Conservation (phyloP, 2,888 invertebrate genomes). For the Rhopalosiphum nymphaeae region DNA sequence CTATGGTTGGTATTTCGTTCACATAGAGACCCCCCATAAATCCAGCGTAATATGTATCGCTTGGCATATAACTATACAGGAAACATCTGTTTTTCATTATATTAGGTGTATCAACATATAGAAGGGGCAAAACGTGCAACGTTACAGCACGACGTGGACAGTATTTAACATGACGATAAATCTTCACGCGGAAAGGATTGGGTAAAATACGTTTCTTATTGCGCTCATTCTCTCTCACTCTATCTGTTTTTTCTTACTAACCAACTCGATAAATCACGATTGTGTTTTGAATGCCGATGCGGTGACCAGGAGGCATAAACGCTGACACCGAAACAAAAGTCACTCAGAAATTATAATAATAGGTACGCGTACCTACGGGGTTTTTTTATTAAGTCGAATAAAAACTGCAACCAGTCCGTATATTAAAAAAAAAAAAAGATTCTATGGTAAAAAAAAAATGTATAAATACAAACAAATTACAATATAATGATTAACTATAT, state of each 20-base stretch:
- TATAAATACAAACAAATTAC: neutral
- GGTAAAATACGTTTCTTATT: conserved; percentile 28
- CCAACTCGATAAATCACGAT: conserved; percentile 56
- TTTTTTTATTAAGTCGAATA: neutral
- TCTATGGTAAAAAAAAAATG: neutral
- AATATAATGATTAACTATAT: neutral
- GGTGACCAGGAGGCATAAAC: conserved; percentile 33
- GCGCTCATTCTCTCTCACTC: neutral
- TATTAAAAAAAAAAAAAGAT: neutral
- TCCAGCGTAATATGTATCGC: neutral
- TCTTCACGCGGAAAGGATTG: conserved; percentile 55
- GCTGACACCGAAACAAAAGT: conserved; percentile 31
- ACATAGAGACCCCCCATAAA: conserved; percentile 35
- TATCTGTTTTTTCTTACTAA: neutral
- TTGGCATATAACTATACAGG: neutral
- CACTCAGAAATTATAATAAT: conserved; percentile 15
- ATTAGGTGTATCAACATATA: neutral
- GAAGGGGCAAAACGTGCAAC: conserved; percentile 23
- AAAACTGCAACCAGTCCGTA: neutral
- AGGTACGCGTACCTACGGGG: neutral
- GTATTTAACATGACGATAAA: conserved; percentile 61
- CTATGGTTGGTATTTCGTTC: neutral
- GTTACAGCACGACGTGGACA: conserved; percentile 20
- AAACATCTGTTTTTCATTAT: conserved; percentile 65
- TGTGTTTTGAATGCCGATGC: conserved; percentile 40